Conservation (phyloP, 2,797 vertebrate genomes). For the Meriones psammophilus region DNA sequence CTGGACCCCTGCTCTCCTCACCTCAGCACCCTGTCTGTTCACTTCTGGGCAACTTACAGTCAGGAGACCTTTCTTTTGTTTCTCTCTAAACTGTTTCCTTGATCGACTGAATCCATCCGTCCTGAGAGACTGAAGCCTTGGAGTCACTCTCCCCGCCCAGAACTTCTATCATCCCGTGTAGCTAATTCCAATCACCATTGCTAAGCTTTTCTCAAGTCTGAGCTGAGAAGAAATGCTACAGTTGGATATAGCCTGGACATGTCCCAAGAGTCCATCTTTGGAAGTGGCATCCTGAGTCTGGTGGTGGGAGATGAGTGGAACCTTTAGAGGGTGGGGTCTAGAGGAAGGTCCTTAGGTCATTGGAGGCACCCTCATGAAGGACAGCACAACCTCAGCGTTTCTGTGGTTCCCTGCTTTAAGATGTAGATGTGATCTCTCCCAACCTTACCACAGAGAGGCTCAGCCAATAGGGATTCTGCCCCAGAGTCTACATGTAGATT, state of each 20-base stretch:
- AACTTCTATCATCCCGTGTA: background rate
- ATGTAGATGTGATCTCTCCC: background rate
- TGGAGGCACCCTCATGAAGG: background rate
- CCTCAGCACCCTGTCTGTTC: background rate
- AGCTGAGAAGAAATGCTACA: background rate
- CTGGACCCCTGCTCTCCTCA: background rate
- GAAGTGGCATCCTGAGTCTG: background rate
- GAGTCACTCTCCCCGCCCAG: background rate
- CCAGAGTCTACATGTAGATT: background rate
- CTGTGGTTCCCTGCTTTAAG: background rate
- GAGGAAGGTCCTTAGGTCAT: background rate
- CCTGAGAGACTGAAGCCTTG: background rate
- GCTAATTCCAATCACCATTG: background rate
- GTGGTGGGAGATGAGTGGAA: background rate
- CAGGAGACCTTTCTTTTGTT: background rate
- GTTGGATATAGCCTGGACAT: background rate
- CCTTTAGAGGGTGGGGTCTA: background rate
- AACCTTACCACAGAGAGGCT: background rate
- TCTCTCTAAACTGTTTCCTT: background rate
- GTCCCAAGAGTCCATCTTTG: background rate
- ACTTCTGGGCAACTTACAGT: background rate
- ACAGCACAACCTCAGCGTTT: background rate
- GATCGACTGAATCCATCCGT: background rate
- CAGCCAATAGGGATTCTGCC: too few relatives aligned
- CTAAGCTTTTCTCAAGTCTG: background rate